Evolutionary conservation across 2,797 vertebrate species (phyloP).

Genomic region (Halcyon smyrnensis): DNA sequence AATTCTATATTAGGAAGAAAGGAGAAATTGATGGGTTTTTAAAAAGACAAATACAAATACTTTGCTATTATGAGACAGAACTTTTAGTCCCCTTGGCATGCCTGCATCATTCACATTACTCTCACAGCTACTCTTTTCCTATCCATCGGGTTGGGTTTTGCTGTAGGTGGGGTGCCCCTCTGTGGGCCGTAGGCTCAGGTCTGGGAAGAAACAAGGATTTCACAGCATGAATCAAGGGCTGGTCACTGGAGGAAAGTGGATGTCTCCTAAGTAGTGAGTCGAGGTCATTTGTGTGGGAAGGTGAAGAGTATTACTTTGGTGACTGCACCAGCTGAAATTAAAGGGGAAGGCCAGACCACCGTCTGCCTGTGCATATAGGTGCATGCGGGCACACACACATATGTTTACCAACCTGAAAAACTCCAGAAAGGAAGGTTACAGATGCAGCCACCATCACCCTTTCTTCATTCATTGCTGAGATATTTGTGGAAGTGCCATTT

Average conservation of each 20-base stretch:
- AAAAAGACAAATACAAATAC: background rate
- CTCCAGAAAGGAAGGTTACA: constrained; percentile 86
- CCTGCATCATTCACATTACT: background rate
- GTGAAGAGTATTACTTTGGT: background rate
- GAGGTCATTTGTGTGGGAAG: background rate
- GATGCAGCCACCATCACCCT: constrained; percentile 88
- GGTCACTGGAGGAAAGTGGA: background rate
- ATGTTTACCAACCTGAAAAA: constrained; percentile 88
- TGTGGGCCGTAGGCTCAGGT: background rate
- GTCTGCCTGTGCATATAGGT: background rate
- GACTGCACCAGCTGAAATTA: background rate
- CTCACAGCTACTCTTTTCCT: background rate
- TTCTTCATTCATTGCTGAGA: constrained; percentile 74
- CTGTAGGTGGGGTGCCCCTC: background rate
- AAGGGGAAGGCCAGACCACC: background rate
- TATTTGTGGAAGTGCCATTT: constrained; percentile 50
- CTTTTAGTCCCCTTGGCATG: background rate
- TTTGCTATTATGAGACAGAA: background rate
- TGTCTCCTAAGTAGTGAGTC: background rate
- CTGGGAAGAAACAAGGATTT: background rate
- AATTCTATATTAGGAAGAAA: background rate
- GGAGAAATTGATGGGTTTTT: background rate
- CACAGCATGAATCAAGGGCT: background rate
- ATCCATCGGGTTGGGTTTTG: background rate
- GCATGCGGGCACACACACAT: accelerated